Percentiles rank a stretch among this genome's conserved stretches.
These are phyloP conservation scores for Xestoiulus laeticollis DNA, from an alignment of 2,888 invertebrate genomes.

Conservation along the genomic window DNA sequence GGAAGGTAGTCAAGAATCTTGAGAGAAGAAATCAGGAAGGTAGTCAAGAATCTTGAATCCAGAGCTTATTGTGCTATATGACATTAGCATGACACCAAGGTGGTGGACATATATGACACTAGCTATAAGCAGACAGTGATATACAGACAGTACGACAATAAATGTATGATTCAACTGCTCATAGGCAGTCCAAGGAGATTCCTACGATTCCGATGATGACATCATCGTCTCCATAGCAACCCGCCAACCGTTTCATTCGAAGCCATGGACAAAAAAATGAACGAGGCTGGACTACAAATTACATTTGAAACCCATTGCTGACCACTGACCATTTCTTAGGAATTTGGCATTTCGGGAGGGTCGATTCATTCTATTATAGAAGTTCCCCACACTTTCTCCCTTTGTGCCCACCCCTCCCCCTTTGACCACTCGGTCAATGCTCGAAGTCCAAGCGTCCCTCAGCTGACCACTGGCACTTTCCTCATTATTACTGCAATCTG, in stretches of 20 bases:
- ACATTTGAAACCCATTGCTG: not conserved
- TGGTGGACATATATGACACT: no score
- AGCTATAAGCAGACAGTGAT: no score
- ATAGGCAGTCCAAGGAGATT: not conserved
- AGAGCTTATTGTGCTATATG: no score
- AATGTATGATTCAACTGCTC: no score
- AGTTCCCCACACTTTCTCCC: not conserved
- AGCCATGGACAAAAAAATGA: not conserved
- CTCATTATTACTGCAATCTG: constrained; percentile 20
- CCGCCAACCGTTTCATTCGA: not conserved
- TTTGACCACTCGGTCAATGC: not conserved
- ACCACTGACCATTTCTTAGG: not conserved
- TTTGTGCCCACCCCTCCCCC: not conserved
- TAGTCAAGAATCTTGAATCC: no score
- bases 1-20: no score
- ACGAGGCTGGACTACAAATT: not conserved
- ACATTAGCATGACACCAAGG: no score
- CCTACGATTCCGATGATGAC: not conserved
- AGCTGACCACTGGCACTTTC: not conserved
- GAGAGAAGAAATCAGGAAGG: no score
- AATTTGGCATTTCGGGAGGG: not conserved
- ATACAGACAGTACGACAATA: no score
- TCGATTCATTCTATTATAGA: not conserved
- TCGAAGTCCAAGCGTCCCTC: no score
- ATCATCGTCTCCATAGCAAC: not conserved